Conservation (phyloP, 2,888 invertebrate genomes). For the Cecidostiba fungosa region DNA sequence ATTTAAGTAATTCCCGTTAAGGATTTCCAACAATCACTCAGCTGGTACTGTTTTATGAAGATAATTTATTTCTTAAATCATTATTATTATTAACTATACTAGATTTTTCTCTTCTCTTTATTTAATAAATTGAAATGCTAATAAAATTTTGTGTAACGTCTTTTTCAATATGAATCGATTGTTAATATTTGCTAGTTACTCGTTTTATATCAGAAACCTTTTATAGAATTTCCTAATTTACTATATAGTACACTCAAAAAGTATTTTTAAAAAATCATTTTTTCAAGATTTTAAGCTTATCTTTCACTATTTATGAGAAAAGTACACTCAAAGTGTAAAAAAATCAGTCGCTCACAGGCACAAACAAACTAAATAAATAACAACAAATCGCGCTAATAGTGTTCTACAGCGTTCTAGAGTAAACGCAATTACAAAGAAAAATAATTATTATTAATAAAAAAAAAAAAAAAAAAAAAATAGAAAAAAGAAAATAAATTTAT, state of each 20-base stretch:
- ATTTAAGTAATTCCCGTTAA: slow-evolving; percentile 40
- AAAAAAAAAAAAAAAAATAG: slow-evolving; percentile 53
- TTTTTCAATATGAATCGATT: slow-evolving; percentile 35
- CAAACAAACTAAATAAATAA: slow-evolving; percentile 59
- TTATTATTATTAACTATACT: slow-evolving; percentile 50
- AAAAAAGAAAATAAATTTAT: slow-evolving; percentile 56
- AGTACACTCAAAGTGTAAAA: slow-evolving; percentile 51
- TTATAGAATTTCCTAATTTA: slow-evolving; percentile 29
- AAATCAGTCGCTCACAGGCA: slow-evolving; percentile 59
- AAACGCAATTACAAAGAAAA: slow-evolving; percentile 51
- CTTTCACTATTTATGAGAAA: slow-evolving; percentile 51
- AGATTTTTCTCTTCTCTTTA: slow-evolving; percentile 51
- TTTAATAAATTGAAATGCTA: slow-evolving; percentile 32
- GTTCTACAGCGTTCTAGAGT: slow-evolving; percentile 56
- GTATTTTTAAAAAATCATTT: slow-evolving; percentile 61
- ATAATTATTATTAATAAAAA: slow-evolving; percentile 11
- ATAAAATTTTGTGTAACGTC: slow-evolving; percentile 47
- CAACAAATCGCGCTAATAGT: slow-evolving; percentile 48
- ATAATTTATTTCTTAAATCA: slow-evolving; percentile 14
- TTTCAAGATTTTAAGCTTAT: slow-evolving; percentile 63
- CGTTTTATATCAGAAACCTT: slow-evolving; percentile 17
- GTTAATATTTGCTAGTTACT: slow-evolving; percentile 12
- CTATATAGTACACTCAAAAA: slow-evolving; percentile 15
- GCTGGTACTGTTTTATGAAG: slow-evolving; percentile 36
- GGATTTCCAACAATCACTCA: slow-evolving; percentile 19